Evolutionary conservation across 2,888 invertebrate species (phyloP), one percentile per base, ranked within the genome.

Genomic region (Heliconius charithonia): DNA sequence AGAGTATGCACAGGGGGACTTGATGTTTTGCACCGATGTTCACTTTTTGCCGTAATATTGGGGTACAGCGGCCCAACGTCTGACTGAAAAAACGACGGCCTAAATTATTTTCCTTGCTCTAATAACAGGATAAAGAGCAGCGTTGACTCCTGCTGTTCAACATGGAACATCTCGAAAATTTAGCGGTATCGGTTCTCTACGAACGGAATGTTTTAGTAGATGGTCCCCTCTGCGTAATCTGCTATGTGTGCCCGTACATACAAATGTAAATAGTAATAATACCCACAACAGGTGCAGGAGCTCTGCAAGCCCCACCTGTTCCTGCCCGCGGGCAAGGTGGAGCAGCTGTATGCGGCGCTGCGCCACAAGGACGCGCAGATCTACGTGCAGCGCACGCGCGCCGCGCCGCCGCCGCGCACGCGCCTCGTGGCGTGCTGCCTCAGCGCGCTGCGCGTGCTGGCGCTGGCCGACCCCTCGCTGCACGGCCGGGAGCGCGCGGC

Each of bases 361-460:
- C 97, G 97, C 13, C 97, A 97, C 87, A 98, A 98, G 88, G 98
- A 98, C 91, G 98, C 98, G 0, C 98, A 99, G 90, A 99, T 99
- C 86, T 99, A 99, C 92, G 97, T 99, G 79, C 98, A 99, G 90
- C 87, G 94, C 0, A 88, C 90, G 59, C 89, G 94, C 76, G 89
- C 97, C 97, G 92, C 96, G 96, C 95, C 97, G 96, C 90, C 96
- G 95, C 85, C 95, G 93, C 82, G 96, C 89, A 81, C 95, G 85
- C 95, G 98, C 65, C 95, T 99, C 22, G 97, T 99, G 82, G 97
- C 98, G 0, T 99, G 99, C 97, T 96, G 96, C 71, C 96, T 99
- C 93, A 96, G 97, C 4, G 96, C 97, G 83, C 89, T 96, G 76
- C 89, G 94, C 69, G 87, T 96, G 29, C 90, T 97, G 78, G 97